Evolutionary conservation across 2,888 invertebrate genomes (phyloP).

Genomic region (Aleiodes alternator): DNA sequence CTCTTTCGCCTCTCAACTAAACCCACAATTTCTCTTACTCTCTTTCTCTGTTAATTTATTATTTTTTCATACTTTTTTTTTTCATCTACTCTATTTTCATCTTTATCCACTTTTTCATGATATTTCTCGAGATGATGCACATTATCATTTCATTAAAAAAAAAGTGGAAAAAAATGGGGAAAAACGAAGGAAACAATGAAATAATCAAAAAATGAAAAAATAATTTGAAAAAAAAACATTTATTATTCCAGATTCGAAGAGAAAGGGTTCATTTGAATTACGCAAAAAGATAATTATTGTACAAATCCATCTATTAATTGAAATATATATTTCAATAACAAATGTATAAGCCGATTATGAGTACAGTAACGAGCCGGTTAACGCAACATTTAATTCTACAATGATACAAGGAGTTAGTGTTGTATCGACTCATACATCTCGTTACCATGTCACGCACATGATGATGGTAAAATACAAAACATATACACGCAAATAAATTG

Average conservation of each 20-base stretch:
- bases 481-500: background rate
- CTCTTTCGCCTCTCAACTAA: constrained; percentile 6
- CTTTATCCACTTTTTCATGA: constrained; percentile 23
- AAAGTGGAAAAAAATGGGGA: constrained; percentile 32
- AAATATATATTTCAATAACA: background rate
- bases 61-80: background rate
- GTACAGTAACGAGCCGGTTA: constrained; percentile 26
- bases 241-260: background rate
- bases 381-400: constrained; percentile 31
- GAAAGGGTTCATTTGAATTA: too few relatives aligned
- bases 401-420: background rate
- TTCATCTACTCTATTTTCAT: constrained; percentile 27
- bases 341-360: constrained; percentile 11
- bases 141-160: constrained; percentile 30
- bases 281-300: too few relatives aligned
- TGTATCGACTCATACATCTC: constrained; percentile 26
- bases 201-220: constrained; percentile 1
- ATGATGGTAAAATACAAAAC: background rate
- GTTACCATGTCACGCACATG: constrained; percentile 18
- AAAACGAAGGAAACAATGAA: constrained; percentile 11
- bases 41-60: background rate
- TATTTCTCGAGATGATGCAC: constrained; percentile 14
- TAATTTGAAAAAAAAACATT: constrained; percentile 26
- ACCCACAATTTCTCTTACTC: constrained; percentile 6
- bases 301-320: too few relatives aligned